Conservation (phyloP, 2,888 invertebrate species). For the Trissolcus brochymenae region DNA sequence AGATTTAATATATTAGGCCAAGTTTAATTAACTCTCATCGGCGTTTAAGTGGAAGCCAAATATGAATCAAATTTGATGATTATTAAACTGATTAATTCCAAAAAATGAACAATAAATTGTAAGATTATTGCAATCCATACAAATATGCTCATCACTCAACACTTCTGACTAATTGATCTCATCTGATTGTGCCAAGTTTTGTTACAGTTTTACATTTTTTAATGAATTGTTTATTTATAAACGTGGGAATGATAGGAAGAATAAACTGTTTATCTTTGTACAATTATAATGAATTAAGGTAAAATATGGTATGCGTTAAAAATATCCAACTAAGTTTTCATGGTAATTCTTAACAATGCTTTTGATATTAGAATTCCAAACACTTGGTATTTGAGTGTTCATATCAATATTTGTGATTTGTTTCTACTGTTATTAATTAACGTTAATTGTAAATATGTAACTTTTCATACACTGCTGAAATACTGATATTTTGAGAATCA, state of each 20-base stretch:
- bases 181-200: slow-evolving; percentile 25
- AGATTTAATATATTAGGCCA: too few relatives aligned
- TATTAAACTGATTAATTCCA: not conserved
- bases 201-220: slow-evolving; percentile 6
- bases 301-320: not conserved
- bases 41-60: too few relatives aligned
- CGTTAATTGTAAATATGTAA: slow-evolving; percentile 1
- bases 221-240: not conserved
- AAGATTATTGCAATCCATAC: not conserved
- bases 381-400: slow-evolving; percentile 14
- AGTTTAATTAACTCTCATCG: too few relatives aligned
- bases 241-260: slow-evolving; percentile 37
- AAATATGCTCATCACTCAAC: slow-evolving; percentile 33
- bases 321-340: too few relatives aligned
- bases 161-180: slow-evolving; percentile 10
- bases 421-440: not conserved
- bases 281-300: not conserved
- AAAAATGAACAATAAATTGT: not conserved
- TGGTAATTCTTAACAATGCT: not conserved
- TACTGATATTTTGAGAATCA: not conserved
- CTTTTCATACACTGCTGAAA: slow-evolving; percentile 3
- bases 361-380: slow-evolving; percentile 5
- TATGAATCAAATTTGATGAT: too few relatives aligned
- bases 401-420: slow-evolving; percentile 22
- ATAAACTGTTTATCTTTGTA: slow-evolving; percentile 14